These are phyloP conservation scores for Chloebia gouldiae DNA, from an alignment of 2,113 vertebrate genomes.

Conservation along the genomic window DNA sequence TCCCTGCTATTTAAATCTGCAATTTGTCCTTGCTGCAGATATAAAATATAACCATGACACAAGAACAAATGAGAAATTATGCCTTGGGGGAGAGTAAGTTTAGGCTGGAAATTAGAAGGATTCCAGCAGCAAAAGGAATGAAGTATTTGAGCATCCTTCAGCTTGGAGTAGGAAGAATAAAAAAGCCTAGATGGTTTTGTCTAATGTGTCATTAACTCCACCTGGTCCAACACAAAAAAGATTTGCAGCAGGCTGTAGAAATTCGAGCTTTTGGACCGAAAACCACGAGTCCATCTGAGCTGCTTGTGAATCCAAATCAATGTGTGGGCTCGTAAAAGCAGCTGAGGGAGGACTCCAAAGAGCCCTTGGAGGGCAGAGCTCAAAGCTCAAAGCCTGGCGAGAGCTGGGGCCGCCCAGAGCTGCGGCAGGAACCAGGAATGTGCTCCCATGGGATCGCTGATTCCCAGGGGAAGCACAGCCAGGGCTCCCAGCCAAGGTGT, in stretches of 20 bases:
- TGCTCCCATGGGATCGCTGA: fast-evolving
- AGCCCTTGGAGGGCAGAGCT: neutral
- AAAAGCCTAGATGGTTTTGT: neutral
- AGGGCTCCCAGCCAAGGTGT: neutral
- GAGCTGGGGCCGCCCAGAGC: fast-evolving
- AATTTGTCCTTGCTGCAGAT: neutral
- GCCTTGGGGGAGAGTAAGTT: slow-evolving; percentile 28
- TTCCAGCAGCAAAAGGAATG: neutral
- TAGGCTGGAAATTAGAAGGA: slow-evolving; percentile 33
- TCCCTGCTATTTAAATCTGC: slow-evolving; percentile 1
- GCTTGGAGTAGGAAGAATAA: neutral
- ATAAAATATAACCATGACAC: slow-evolving; percentile 16
- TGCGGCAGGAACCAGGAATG: fast-evolving
- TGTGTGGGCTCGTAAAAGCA: fast-evolving
- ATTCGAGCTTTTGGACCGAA: neutral
- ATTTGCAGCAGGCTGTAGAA: neutral
- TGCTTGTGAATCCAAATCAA: neutral
- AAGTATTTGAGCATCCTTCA: neutral
- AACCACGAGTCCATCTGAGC: neutral
- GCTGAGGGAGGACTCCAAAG: neutral
- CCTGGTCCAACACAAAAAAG: neutral
- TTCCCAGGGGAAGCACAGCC: neutral
- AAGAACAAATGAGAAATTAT: slow-evolving; percentile 38
- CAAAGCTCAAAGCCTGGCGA: fast-evolving
- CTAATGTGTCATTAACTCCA: neutral